Conservation (phyloP, 1,140 invertebrate species). For the Pentalonia nigronervosa region DNA sequence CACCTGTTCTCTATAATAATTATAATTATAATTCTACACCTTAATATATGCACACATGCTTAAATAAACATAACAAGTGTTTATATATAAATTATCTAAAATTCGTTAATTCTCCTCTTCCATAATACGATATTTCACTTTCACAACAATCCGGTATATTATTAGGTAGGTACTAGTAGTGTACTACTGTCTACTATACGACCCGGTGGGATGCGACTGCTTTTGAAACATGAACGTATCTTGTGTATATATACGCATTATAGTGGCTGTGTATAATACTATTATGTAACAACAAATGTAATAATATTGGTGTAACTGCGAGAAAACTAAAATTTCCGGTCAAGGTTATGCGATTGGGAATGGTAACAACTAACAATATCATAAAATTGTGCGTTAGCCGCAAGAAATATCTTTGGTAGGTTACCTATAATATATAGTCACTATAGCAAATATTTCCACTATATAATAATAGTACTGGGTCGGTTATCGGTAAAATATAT, state of each 20-base stretch:
- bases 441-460: neutral
- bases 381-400: slow-evolving; percentile 11
- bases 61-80: neutral
- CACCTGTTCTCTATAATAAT: no score
- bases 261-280: neutral
- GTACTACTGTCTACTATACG: neutral
- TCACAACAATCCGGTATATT: slow-evolving; percentile 43
- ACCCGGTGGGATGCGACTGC: neutral
- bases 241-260: neutral
- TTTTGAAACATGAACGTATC: slow-evolving; percentile 10
- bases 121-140: slow-evolving; percentile 32
- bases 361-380: slow-evolving; percentile 13
- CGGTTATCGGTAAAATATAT: neutral
- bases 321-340: slow-evolving; percentile 49
- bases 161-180: neutral
- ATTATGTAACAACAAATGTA: slow-evolving; percentile 46
- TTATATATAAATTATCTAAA: neutral
- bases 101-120: slow-evolving; percentile 13
- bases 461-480: neutral
- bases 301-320: slow-evolving; percentile 49
- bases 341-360: slow-evolving; percentile 47
- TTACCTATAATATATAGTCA: neutral
- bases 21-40: neutral
- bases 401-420: neutral
- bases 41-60: neutral